Evolutionary conservation across 2,888 invertebrate genomes (phyloP).

Genomic region (Hirtodrosophila alboralis): DNA sequence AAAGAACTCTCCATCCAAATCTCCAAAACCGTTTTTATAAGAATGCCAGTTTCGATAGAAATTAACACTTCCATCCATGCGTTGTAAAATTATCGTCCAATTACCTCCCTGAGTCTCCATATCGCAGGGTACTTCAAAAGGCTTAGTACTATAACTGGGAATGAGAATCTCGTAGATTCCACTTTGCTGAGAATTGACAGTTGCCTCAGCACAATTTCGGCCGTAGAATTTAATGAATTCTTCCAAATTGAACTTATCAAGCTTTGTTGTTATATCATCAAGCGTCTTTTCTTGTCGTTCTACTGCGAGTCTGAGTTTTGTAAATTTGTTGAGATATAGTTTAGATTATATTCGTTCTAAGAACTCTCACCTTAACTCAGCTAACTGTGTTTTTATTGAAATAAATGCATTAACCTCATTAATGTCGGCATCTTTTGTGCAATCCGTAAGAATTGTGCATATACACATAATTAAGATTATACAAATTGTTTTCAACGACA

Average conservation of each 20-base stretch:
- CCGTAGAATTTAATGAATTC: background rate
- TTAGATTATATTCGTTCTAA: background rate
- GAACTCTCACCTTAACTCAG: background rate
- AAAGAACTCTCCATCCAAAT: conserved; percentile 35
- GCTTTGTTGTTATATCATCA: background rate
- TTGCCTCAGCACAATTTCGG: conserved; percentile 3
- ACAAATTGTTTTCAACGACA: conserved; percentile 2
- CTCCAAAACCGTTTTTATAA: conserved; percentile 41
- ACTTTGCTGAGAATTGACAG: background rate
- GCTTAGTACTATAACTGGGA: conserved; percentile 24
- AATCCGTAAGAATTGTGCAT: background rate
- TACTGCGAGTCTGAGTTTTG: too few relatives aligned
- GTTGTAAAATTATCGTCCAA: conserved; percentile 32
- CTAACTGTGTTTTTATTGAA: background rate
- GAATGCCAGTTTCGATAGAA: conserved; percentile 34
- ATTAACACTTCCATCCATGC: conserved; percentile 27
- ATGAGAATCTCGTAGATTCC: conserved; percentile 32
- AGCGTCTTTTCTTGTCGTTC: background rate
- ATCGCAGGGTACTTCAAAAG: conserved; percentile 40
- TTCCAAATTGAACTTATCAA: background rate
- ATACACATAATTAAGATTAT: background rate
- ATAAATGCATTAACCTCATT: conserved; percentile 5
- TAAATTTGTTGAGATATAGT: too few relatives aligned
- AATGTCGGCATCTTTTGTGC: background rate
- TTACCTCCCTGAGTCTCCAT: conserved; percentile 24